Conservation (phyloP, 2,113 vertebrate genomes). For the Gavialis gangeticus region DNA sequence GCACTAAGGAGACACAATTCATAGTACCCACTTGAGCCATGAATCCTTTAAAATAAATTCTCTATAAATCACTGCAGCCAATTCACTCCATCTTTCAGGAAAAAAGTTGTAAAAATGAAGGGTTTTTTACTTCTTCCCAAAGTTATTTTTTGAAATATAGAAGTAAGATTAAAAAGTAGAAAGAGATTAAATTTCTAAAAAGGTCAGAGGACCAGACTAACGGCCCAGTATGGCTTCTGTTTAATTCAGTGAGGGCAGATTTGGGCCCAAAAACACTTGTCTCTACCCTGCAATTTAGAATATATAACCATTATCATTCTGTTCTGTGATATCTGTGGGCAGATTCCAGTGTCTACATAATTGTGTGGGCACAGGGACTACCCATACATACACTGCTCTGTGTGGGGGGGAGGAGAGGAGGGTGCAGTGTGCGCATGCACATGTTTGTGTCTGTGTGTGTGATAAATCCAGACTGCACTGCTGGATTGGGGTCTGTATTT, state of each 20-base stretch:
- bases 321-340: background rate
- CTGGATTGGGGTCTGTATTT: too few species aligned
- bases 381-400: background rate
- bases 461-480: too few species aligned
- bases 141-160: background rate
- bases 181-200: rapidly evolving
- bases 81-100: background rate
- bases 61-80: background rate
- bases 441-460: too few species aligned
- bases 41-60: background rate
- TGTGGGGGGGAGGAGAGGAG: too few species aligned
- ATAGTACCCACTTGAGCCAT: background rate
- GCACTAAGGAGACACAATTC: background rate
- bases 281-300: background rate
- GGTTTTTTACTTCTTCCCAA: background rate
- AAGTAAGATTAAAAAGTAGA: background rate
- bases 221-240: background rate
- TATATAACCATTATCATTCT: background rate
- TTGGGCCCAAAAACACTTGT: background rate
- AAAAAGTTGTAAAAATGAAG: background rate
- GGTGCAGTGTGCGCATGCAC: too few species aligned
- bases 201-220: background rate
- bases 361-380: background rate
- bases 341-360: background rate
- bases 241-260: background rate